Percentiles rank a stretch among this genome's conserved stretches.
phyloP scores from a whole-genome alignment of 64 coral and sea anemone species.

The Platygyra sinensis region DNA sequence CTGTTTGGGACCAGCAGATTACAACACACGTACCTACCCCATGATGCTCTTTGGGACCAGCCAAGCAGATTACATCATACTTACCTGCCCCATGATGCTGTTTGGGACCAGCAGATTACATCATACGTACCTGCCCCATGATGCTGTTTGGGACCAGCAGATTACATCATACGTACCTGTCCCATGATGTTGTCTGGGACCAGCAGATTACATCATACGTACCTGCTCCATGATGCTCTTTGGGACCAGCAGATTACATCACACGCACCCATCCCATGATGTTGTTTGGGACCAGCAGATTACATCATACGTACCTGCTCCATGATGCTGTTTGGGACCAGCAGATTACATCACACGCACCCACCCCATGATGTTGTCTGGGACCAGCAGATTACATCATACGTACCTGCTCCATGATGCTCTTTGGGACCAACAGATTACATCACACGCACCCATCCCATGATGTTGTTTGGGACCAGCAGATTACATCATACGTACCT shows the following conservation, averaged over 20 bases:
- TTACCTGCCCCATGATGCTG: not conserved
- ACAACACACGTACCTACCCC: not conserved
- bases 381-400: not conserved
- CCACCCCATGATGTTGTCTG: too few species aligned
- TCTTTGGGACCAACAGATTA: not conserved
- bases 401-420: not conserved
- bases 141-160: not conserved
- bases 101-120: not conserved
- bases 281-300: not conserved
- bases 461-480: not conserved
- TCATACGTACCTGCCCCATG: too few species aligned
- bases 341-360: not conserved
- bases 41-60: not conserved
- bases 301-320: not conserved
- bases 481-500: not conserved
- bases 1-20: not conserved
- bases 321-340: not conserved
- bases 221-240: not conserved
- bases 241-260: not conserved
- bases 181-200: not conserved
- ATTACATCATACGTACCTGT: not conserved
- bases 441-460: not conserved
- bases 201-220: not conserved
- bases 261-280: not conserved
- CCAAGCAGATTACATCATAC: not conserved